Percentiles rank a stretch among this genome's conserved stretches.
These are phyloP conservation scores for Rhynchopsitta pachyrhyncha DNA, from an alignment of 2,113 vertebrate species.

Conservation along the genomic window DNA sequence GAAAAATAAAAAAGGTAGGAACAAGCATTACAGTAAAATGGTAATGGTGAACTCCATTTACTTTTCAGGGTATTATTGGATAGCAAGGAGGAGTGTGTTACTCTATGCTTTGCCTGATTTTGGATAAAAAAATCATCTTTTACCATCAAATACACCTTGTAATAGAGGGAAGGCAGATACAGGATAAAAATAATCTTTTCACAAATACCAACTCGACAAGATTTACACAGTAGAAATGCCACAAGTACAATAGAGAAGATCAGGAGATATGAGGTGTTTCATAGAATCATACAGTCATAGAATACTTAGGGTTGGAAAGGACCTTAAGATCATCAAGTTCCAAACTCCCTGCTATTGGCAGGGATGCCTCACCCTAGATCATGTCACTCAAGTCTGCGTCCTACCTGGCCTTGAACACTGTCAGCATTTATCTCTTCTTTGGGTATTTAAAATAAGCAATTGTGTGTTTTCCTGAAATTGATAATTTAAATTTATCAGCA, in stretches of 20 bases:
- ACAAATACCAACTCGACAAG: neutral
- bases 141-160: neutral
- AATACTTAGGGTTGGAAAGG: neutral
- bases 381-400: neutral
- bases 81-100: neutral
- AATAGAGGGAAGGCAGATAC: neutral
- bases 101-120: neutral
- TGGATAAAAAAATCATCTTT: neutral
- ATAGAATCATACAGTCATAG: neutral
- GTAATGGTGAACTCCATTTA: neutral
- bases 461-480: neutral
- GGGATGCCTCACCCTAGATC: neutral
- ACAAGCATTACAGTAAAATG: neutral
- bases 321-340: neutral
- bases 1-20: neutral
- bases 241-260: neutral
- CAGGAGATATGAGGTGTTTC: neutral
- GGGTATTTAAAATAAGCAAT: neutral
- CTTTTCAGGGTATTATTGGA: neutral
- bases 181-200: neutral
- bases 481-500: neutral
- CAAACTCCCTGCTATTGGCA: neutral
- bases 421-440: neutral
- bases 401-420: neutral
- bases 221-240: neutral